Conservation (phyloP, 2,113 vertebrate genomes). For the Seriola rivoliana region DNA sequence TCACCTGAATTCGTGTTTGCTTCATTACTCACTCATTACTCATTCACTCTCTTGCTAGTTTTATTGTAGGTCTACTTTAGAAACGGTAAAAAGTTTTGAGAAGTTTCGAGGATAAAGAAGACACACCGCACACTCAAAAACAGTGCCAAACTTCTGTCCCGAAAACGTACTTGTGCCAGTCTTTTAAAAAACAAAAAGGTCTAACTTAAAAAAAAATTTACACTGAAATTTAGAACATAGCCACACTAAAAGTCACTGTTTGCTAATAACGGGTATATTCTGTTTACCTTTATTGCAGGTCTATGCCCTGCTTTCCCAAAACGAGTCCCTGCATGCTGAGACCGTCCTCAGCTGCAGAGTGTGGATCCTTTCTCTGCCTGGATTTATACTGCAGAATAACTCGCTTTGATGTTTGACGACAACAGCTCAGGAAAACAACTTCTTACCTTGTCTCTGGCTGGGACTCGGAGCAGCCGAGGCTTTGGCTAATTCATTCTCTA, state of each 20-base stretch:
- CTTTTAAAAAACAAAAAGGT: background rate
- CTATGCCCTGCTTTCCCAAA: constrained; percentile 62
- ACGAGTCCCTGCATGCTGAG: constrained; percentile 78
- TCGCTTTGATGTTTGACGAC: background rate
- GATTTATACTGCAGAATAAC: constrained; percentile 10
- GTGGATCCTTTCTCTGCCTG: constrained; percentile 35
- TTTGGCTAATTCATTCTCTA: constrained; percentile 79
- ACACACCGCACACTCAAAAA: background rate
- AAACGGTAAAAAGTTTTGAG: background rate
- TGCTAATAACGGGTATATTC: constrained; percentile 33
- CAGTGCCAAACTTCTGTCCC: background rate
- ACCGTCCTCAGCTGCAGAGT: constrained; percentile 42
- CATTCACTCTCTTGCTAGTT: background rate
- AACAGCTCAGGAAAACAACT: constrained; percentile 11
- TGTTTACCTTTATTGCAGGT: constrained; percentile 70
- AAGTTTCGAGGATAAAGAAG: constrained; percentile 38
- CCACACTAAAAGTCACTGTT: background rate
- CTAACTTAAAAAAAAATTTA: background rate
- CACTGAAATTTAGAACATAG: background rate
- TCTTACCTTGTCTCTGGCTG: constrained; percentile 77
- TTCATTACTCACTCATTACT: no score
- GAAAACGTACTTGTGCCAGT: background rate
- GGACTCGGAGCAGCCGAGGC: constrained; percentile 52
- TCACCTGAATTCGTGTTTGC: background rate
- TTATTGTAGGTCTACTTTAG: background rate